phyloP scores from a whole-genome alignment of 2,797 vertebrate genomes.

The Sebastolobus alascanus region DNA sequence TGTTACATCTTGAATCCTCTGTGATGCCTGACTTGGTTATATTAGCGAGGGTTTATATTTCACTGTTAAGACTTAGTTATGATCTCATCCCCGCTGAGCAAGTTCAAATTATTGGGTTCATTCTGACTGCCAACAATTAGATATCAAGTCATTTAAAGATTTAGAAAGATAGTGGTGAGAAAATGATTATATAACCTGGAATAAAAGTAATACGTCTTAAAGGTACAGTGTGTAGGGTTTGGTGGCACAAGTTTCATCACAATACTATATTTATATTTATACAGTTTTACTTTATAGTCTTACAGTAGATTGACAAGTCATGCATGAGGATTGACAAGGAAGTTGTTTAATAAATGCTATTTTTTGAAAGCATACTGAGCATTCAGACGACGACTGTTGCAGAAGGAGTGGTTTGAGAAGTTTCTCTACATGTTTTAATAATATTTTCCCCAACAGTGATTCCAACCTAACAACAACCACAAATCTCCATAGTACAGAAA shows the following conservation, averaged over 20 bases:
- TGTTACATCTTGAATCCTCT: slow-evolving; percentile 28
- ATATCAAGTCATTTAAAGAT: background rate
- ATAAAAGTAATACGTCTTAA: background rate
- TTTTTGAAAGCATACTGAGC: background rate
- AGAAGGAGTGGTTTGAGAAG: background rate
- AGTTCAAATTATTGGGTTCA: background rate
- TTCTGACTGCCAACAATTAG: background rate
- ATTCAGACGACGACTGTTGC: background rate
- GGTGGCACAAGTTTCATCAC: no score
- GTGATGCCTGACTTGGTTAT: slow-evolving; percentile 21
- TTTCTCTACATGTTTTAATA: background rate
- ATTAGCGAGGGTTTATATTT: slow-evolving; percentile 13
- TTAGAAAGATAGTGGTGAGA: background rate
- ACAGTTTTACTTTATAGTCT: no score
- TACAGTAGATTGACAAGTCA: background rate
- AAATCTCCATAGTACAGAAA: background rate
- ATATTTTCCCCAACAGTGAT: background rate
- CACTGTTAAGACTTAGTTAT: slow-evolving; percentile 9
- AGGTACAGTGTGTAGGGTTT: fast-evolving
- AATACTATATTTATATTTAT: no score
- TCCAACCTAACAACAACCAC: background rate
- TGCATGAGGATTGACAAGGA: background rate
- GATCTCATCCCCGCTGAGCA: background rate
- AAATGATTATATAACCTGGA: background rate
- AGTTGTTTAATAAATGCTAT: background rate